These are phyloP conservation scores for Lobophora halterata DNA, from an alignment of 2,888 invertebrate genomes.

Conservation along the genomic window DNA sequence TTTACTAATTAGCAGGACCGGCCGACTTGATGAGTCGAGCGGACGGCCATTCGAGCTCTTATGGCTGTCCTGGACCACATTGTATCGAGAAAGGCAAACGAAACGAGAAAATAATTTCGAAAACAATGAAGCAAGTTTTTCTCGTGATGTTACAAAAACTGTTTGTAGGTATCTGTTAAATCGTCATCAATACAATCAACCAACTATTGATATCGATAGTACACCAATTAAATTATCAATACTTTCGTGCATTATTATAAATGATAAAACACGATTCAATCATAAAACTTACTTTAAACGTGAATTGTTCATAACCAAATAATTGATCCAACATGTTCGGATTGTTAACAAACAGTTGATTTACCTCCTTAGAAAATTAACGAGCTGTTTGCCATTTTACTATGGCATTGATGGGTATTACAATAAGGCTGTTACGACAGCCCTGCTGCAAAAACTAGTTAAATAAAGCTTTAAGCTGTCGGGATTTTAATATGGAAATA, in stretches of 20 bases:
- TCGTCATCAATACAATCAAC: slow-evolving; percentile 27
- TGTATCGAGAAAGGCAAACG: slow-evolving; percentile 34
- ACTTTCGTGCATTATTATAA: too few relatives aligned
- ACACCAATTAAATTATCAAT: slow-evolving; percentile 2
- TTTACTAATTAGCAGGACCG: slow-evolving; percentile 75
- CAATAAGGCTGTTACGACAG: slow-evolving; percentile 45
- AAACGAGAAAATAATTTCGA: slow-evolving; percentile 39
- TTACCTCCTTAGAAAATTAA: slow-evolving; percentile 55
- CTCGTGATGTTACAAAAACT: slow-evolving; percentile 28
- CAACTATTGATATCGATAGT: background rate
- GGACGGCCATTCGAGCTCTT: slow-evolving; percentile 35
- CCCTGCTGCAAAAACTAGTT: slow-evolving; percentile 51
- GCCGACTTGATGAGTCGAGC: slow-evolving; percentile 65
- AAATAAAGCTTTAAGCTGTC: slow-evolving; percentile 44
- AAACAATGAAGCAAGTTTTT: slow-evolving; percentile 48
- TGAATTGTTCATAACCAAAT: too few relatives aligned
- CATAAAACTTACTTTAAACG: too few relatives aligned
- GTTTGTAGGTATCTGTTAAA: slow-evolving; percentile 26
- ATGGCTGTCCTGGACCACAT: slow-evolving; percentile 31
- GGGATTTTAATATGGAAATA: slow-evolving; percentile 36
- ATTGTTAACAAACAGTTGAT: slow-evolving; percentile 29
- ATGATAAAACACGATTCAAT: too few relatives aligned
- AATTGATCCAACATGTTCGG: slow-evolving; percentile 7
- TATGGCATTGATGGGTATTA: slow-evolving; percentile 52
- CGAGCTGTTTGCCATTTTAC: slow-evolving; percentile 56